Conservation (phyloP, 2,888 invertebrate species). For the Pediacus dermestoides region DNA sequence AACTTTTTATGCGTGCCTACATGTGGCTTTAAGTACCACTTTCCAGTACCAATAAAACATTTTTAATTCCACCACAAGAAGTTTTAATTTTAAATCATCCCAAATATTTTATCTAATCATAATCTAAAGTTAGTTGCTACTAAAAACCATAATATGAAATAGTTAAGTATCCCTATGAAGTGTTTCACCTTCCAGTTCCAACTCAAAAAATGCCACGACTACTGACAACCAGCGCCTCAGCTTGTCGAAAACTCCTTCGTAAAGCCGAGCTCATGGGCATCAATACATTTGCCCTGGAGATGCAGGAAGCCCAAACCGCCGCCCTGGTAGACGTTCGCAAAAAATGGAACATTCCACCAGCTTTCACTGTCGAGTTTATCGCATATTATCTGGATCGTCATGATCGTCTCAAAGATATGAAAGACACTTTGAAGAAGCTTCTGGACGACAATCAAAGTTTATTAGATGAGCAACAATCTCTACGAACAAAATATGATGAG, state of each 20-base stretch:
- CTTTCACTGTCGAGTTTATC: constrained; percentile 91
- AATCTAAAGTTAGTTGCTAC: no score
- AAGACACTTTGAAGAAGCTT: constrained; percentile 71
- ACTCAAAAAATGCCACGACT: constrained; percentile 92
- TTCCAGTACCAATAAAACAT: no score
- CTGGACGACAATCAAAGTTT: constrained; percentile 70
- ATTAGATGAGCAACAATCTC: constrained; percentile 70
- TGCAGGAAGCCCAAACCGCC: constrained; percentile 78
- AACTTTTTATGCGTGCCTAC: no score
- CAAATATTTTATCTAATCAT: no score
- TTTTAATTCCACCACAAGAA: no score
- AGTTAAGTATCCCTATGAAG: no score
- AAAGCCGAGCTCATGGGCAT: constrained; percentile 92
- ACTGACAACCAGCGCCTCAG: constrained; percentile 86
- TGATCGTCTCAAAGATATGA: constrained; percentile 73
- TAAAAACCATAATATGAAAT: no score
- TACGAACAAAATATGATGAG: constrained; percentile 75
- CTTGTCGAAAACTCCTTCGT: constrained; percentile 72
- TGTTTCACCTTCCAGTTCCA: constrained; percentile 66
- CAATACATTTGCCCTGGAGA: constrained; percentile 74
- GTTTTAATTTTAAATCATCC: no score
- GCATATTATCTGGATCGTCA: constrained; percentile 91
- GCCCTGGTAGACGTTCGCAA: constrained; percentile 82
- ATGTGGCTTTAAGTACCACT: no score
- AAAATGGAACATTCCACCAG: constrained; percentile 92